phyloP scores from a whole-genome alignment of 23 tunicate genomes.

The Halocynthia roretzi region DNA sequence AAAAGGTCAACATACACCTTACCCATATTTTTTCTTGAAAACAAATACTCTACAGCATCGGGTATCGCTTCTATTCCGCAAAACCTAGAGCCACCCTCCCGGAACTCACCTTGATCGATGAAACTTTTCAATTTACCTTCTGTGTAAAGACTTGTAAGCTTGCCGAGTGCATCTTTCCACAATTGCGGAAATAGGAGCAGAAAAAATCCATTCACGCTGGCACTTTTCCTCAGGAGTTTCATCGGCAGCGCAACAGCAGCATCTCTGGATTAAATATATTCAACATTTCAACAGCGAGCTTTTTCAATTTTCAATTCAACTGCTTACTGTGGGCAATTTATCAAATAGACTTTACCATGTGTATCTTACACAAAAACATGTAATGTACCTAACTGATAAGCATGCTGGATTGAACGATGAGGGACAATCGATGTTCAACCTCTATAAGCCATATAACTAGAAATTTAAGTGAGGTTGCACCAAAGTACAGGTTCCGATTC shows the following conservation, averaged over 20 bases:
- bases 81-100: conserved; percentile 47
- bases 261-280: conserved; percentile 9
- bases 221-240: conserved; percentile 89
- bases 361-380: too few species aligned
- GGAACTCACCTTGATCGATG: conserved; percentile 39
- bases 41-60: conserved; percentile 92
- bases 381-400: too few species aligned
- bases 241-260: conserved; percentile 90
- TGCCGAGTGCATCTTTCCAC: conserved; percentile 48
- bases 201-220: conserved; percentile 86
- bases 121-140: conserved; percentile 30
- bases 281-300: too few species aligned
- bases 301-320: too few species aligned
- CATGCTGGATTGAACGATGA: too few species aligned
- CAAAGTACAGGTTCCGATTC: too few species aligned
- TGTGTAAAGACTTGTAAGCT: conserved; percentile 27
- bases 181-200: conserved; percentile 68
- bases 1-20: conserved; percentile 66
- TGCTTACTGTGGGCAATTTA: too few species aligned
- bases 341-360: too few species aligned
- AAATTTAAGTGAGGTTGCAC: too few species aligned
- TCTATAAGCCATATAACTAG: too few species aligned
- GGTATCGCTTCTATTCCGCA: conserved; percentile 77
- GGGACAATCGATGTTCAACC: too few species aligned
- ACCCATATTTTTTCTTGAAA: conserved; percentile 90